A percentile compares a stretch with the other conserved stretches of the same genome.
phyloP scores from a whole-genome alignment of 2,113 vertebrate species.

The Amia ocellicauda region DNA sequence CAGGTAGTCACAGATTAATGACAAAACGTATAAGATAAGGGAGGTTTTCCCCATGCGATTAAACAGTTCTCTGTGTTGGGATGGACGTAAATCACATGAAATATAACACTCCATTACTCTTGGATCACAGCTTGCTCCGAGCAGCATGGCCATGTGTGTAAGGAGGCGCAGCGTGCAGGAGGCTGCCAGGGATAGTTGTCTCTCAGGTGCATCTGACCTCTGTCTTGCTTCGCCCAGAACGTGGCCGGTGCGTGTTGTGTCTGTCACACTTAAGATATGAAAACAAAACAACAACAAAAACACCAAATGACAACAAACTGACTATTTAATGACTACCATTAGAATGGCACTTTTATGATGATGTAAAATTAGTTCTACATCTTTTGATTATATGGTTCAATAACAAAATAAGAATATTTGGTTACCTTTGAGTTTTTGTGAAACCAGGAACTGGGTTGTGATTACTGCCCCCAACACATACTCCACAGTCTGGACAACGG shows the following conservation, averaged over 20 bases:
- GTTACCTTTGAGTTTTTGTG: fast-evolving
- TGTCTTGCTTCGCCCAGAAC: constrained; percentile 40
- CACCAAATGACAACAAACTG: too few relatives aligned
- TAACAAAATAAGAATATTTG: background rate
- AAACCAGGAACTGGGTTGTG: constrained; percentile 42
- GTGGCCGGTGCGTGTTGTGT: constrained; percentile 54
- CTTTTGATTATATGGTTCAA: too few relatives aligned
- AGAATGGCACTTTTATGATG: too few relatives aligned
- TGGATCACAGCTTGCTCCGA: constrained; percentile 33
- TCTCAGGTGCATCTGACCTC: constrained; percentile 56
- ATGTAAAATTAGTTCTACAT: too few relatives aligned
- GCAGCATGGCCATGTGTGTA: constrained; percentile 61
- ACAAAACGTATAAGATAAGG: too few relatives aligned
- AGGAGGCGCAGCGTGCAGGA: constrained; percentile 53
- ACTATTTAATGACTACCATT: too few relatives aligned
- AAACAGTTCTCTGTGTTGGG: too few relatives aligned
- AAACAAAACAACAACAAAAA: background rate
- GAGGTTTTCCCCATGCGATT: too few relatives aligned
- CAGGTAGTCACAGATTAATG: too few relatives aligned
- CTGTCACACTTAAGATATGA: background rate
- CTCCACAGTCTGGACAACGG: constrained; percentile 41
- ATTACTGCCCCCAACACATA: constrained; percentile 22
- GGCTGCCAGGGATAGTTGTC: constrained; percentile 44
- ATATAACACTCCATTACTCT: too few relatives aligned
- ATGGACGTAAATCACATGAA: too few relatives aligned